phyloP scores from a whole-genome alignment of 2,888 invertebrate genomes.

The Ochropacha duplaris region DNA sequence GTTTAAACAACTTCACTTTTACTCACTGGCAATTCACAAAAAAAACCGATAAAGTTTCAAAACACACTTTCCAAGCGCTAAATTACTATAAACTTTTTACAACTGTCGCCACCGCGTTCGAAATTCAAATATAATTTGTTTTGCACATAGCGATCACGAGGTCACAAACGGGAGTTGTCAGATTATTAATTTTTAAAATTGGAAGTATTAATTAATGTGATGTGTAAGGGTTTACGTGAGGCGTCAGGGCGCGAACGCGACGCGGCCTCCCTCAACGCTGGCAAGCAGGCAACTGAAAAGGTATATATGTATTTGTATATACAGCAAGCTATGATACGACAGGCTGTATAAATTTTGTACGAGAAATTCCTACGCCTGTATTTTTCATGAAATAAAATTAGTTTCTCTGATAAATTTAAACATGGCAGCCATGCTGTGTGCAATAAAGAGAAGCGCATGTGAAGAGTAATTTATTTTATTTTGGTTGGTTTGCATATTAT shows the following conservation, averaged over 20 bases:
- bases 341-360: background rate
- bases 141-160: background rate
- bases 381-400: conserved; percentile 1
- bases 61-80: background rate
- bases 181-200: background rate
- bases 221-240: background rate
- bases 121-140: background rate
- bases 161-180: background rate
- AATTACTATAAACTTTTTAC: background rate
- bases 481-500: background rate
- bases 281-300: background rate
- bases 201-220: background rate
- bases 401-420: background rate
- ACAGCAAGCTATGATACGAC: background rate
- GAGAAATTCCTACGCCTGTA: background rate
- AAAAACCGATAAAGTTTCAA: background rate
- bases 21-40: background rate
- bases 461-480: background rate
- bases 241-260: background rate
- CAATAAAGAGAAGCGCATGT: background rate
- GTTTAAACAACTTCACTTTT: background rate
- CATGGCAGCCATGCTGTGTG: background rate
- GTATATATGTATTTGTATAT: no score
- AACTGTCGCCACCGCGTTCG: background rate
- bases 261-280: background rate